These are phyloP conservation scores for Ammodytes marinus DNA, from an alignment of 2,113 vertebrate species.

Conservation along the genomic window DNA sequence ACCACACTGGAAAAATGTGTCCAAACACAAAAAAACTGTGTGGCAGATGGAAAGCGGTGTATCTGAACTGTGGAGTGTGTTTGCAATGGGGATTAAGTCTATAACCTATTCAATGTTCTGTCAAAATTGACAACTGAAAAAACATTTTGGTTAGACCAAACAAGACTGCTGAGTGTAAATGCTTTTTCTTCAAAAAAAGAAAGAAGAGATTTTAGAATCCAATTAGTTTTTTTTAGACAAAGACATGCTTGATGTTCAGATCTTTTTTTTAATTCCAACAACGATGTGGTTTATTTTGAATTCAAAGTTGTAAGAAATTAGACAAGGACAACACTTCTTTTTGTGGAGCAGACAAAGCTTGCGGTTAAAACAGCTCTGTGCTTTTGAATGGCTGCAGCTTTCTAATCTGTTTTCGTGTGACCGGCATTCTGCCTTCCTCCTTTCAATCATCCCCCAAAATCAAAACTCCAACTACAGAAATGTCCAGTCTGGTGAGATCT, in stretches of 20 bases:
- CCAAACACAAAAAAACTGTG: conserved; percentile 67
- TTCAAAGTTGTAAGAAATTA: conserved; percentile 9
- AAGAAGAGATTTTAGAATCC: conserved; percentile 9
- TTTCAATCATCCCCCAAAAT: conserved; percentile 57
- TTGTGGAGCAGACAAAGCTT: conserved; percentile 48
- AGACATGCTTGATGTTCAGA: neutral
- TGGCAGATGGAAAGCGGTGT: conserved; percentile 53
- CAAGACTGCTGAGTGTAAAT: conserved; percentile 33
- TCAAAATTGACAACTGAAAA: conserved; percentile 53
- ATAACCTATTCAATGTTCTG: conserved; percentile 55
- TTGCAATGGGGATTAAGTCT: conserved; percentile 38
- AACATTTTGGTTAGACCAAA: conserved; percentile 49
- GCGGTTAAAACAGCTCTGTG: conserved; percentile 37
- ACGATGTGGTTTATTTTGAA: neutral
- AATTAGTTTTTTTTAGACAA: conserved; percentile 32
- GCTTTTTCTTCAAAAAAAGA: neutral
- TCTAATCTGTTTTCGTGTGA: conserved; percentile 50
- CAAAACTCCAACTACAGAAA: conserved; percentile 53
- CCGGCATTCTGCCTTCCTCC: conserved; percentile 59
- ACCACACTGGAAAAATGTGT: conserved; percentile 66
- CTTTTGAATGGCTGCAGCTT: conserved; percentile 38
- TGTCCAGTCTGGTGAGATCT: conserved; percentile 46
- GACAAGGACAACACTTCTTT: neutral
- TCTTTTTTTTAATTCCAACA: neutral
- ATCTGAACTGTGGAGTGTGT: conserved; percentile 46